Evolutionary conservation across 2,113 vertebrate species (phyloP), one percentile per base, ranked within the genome.

Genomic region (Dolichotis patagonum): DNA sequence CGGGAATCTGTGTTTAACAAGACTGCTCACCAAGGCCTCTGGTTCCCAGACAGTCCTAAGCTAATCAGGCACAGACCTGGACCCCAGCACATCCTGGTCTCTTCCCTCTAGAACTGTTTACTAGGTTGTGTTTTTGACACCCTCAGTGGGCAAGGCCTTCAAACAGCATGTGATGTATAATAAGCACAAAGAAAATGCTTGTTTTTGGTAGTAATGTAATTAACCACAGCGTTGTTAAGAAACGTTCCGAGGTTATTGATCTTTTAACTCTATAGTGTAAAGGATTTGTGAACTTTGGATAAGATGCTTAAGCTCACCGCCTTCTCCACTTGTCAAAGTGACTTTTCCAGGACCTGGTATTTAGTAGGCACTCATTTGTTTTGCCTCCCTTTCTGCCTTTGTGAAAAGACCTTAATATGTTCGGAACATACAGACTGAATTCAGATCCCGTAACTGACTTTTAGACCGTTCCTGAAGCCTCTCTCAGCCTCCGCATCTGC

Each of bases 231-330:
- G 38, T 30, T 78, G 41, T 62, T 84, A 22, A 96, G 60, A 92
- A 84, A 62, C 63, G 17, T 63, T 88, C 16, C 11, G 62, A 93
- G 60, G 63, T 46, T 92, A 28, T 89, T 87, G 9, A 54, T 82
- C 71, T 65, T 91, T 88, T 95, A 71, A 69, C 30, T 78, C 52
- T 49, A 17, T 28, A 43, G 63, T 67, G 35, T 7, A 46, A 67
- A 88, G 62, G 67, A 54, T 78, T 90, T 93, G 3, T 93, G 88
- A 96, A 52, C n/a, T 88, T 73, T 71, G 22, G 41, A 71, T n/a
- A 91, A 46, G 35, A 54, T 88, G 4, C 43, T 63, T 92, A 85
- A 89, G 20, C n/a, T 75, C 10, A 17, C 3, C 85, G 22, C 24
- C 38, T 67, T 84, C 54, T 62, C 54, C 63, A 63, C 35, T 75